Evolutionary conservation across 2,888 invertebrate genomes (phyloP), one percentile per base, ranked within the genome.

Genomic region (Lithophane ornitopus): DNA sequence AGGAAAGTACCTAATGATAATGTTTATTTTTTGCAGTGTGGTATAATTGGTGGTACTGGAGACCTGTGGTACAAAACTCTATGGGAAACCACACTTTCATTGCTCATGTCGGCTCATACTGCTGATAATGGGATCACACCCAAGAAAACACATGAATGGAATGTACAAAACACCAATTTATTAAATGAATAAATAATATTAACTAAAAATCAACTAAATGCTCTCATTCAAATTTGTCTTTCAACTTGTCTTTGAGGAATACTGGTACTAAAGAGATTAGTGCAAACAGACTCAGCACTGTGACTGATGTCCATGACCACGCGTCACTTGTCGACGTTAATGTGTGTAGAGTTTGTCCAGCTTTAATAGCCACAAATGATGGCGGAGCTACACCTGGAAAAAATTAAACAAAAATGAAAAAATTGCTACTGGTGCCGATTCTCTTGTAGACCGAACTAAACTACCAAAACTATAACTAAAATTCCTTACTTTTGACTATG

Each of bases 321-420:
- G 99, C 98, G 87, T 98, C 98, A 87, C 98, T 98, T 1, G 98
- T 98, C 7, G 98, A 98, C 1, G 99, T 98, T 95, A 99, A 97
- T 86, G 98, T 98, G 90, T 99, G 98, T 65, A 99, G 96, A 0
- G 99, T 99, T 92, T 99, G 99, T 22, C 99, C 99, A 19, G 99
- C 99, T 96, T 99, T 99, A 88, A 99, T 99, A 19, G 99, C 99
- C 44, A 99, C 98, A 93, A 99, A 98, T 0, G 99, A 99, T 8
- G 99, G 99, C 65, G 99, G 99, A 0, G 99, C 99, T 19, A 99
- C 99, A 84, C 99, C 98, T 98, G 90, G 11, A 69, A 76, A 66
- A 69, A 11, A 69, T 56, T 22, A 8, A n/a, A 54, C 0, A 8
- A 14, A 14, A 19, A 6, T 34, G 0, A 39, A 11, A 34, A 41